Evolutionary conservation across 2,113 vertebrate species (phyloP).

Genomic region (Larimichthys polyactis): DNA sequence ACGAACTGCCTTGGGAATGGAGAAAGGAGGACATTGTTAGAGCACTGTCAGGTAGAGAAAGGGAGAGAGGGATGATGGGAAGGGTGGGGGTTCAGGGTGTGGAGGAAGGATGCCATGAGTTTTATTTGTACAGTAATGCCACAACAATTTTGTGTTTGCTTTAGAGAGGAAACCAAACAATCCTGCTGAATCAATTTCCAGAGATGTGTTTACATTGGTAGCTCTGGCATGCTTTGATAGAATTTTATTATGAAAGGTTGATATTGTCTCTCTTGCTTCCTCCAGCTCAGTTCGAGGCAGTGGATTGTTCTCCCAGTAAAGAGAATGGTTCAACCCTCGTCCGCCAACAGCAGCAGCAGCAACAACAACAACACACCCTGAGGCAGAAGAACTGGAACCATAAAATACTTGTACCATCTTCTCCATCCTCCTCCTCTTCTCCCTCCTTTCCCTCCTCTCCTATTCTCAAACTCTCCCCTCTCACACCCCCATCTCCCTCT

Average conservation of each 20-base stretch:
- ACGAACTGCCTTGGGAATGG: slow-evolving; percentile 87
- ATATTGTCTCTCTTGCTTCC: slow-evolving; percentile 53
- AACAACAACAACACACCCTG: slow-evolving; percentile 78
- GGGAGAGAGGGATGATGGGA: slow-evolving; percentile 36
- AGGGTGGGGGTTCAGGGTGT: slow-evolving; percentile 55
- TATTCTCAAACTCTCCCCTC: slow-evolving; percentile 80
- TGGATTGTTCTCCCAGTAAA: slow-evolving; percentile 82
- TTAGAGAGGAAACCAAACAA: slow-evolving; percentile 64
- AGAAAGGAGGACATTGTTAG: slow-evolving; percentile 87
- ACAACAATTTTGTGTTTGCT: slow-evolving; percentile 66
- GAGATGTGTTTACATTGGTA: slow-evolving; percentile 58
- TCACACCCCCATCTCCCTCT: slow-evolving; percentile 70
- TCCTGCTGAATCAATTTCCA: slow-evolving; percentile 58
- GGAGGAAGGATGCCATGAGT: slow-evolving; percentile 62
- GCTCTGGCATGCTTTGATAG: slow-evolving; percentile 47
- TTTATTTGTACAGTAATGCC: slow-evolving; percentile 65
- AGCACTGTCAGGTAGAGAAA: slow-evolving; percentile 84
- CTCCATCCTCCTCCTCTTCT: slow-evolving; percentile 72
- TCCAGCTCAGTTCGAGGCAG: slow-evolving; percentile 93
- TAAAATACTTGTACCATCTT: slow-evolving; percentile 85
- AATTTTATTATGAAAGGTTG: slow-evolving; percentile 40
- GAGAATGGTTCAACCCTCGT: slow-evolving; percentile 78
- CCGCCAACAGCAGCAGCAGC: slow-evolving; percentile 73
- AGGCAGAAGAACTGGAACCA: slow-evolving; percentile 93
- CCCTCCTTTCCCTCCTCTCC: slow-evolving; percentile 78